Evolutionary conservation across 2,797 vertebrate species (phyloP).

Genomic region (Gymnodraco acuticeps): DNA sequence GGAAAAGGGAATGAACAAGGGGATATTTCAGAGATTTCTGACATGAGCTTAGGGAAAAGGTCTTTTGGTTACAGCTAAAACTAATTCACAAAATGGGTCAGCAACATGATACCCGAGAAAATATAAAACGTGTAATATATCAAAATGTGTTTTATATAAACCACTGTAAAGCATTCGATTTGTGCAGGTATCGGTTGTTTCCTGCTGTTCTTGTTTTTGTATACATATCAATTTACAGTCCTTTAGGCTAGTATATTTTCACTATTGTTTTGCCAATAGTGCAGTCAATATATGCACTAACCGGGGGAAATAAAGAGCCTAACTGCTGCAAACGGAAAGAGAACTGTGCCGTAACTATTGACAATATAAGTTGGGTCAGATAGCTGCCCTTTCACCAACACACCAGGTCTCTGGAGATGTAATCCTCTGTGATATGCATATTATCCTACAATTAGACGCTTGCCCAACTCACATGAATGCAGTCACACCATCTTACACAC

Average conservation of each 20-base stretch:
- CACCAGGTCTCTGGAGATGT: conserved; percentile 53
- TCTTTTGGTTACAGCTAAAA: conserved; percentile 6
- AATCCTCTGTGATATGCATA: conserved; percentile 49
- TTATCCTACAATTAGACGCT: conserved; percentile 40
- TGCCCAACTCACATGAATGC: conserved; percentile 24
- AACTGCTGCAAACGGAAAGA: conserved; percentile 73
- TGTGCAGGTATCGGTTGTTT: conserved; percentile 46
- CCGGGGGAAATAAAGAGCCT: conserved; percentile 64
- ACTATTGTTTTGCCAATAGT: conserved; percentile 85
- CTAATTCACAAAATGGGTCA: conserved; percentile 13
- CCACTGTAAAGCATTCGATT: conserved; percentile 54
- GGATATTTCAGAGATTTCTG: conserved; percentile 13
- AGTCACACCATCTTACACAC: conserved; percentile 28
- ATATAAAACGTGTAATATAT: conserved; percentile 30
- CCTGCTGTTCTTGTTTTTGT: conserved; percentile 60
- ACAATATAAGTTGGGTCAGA: conserved; percentile 63
- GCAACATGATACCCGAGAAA: conserved; percentile 37
- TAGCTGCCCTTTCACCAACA: conserved; percentile 55
- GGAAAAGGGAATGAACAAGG: conserved; percentile 19
- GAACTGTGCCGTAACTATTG: conserved; percentile 62
- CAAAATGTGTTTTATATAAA: conserved; percentile 46
- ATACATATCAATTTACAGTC: conserved; percentile 61
- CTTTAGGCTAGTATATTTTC: conserved; percentile 72
- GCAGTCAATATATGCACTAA: conserved; percentile 76
- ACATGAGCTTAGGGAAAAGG: conserved; percentile 38